These are phyloP conservation scores for Drosophila flavopinicola DNA, from an alignment of 2,888 invertebrate species.

Conservation along the genomic window DNA sequence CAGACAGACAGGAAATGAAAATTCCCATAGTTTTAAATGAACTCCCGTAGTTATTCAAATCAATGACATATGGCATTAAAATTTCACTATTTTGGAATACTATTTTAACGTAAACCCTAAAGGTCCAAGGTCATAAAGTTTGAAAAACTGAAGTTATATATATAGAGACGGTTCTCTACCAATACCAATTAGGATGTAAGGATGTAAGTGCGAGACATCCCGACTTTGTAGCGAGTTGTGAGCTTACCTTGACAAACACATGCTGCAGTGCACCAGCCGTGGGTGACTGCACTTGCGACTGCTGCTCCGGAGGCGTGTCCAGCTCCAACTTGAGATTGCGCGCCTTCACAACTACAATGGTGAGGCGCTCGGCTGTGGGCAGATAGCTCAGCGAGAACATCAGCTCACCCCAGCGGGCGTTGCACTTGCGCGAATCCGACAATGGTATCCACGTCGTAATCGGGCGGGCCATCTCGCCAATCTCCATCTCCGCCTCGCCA, in stretches of 20 bases:
- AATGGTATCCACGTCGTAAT: constrained; percentile 92
- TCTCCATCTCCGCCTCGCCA: constrained; percentile 88
- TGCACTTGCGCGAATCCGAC: constrained; percentile 89
- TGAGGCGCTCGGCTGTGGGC: constrained; percentile 92
- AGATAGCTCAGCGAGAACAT: constrained; percentile 93
- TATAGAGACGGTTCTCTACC: too few relatives aligned
- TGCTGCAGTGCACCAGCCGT: constrained; percentile 86
- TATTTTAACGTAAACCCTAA: too few relatives aligned
- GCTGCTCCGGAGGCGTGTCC: constrained; percentile 22
- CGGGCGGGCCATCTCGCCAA: constrained; percentile 88
- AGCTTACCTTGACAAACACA: constrained; percentile 90
- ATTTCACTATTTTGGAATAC: too few relatives aligned
- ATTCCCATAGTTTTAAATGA: too few relatives aligned
- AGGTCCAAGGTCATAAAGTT: too few relatives aligned
- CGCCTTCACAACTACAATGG: constrained; percentile 88
- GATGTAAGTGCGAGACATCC: too few relatives aligned
- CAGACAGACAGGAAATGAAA: too few relatives aligned
- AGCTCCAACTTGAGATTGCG: constrained; percentile 88
- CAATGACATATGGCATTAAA: too few relatives aligned
- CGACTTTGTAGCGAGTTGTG: too few relatives aligned
- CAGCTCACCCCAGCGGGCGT: constrained; percentile 90
- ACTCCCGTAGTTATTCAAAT: too few relatives aligned
- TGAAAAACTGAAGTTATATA: too few relatives aligned
- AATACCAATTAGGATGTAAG: too few relatives aligned
- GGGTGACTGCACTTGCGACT: constrained; percentile 17